Base-by-base conservation (phyloP, 2,888 invertebrate species). In the Acrobasis consociella region DNA sequence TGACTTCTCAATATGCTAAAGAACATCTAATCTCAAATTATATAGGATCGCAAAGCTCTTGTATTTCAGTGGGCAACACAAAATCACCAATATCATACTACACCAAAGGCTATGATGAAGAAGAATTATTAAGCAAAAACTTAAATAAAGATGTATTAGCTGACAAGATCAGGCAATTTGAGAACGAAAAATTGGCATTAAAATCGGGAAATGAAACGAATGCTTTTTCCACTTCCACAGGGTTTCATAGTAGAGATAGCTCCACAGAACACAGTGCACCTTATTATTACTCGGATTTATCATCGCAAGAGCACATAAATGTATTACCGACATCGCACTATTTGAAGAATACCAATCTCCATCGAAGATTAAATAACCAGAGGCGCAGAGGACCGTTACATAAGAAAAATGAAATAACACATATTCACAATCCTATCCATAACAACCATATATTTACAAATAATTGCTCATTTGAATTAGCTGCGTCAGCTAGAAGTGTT, bases 231-330 rank as follows among this genome's bases (percentile, higher is more conserved):
- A 81, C 83, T 22, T 83, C 87, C 22, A 92, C 92, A 22, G 93
- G 93, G 3, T 88, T 93, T 70, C 94, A 94, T 69, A 94, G 94
- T 72, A 92, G 94, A 64, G 94, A 94, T 74, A 94, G 94, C 74
- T 94, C 94, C 68, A 92, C 93, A 16, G 95, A 95, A 69, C 95
- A 95, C 67, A 94, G 95, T 62, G 97, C 96, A 42, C 97, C 97
- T 0, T 97, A 97, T 77, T 97, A 97, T 77, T 97, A 97, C 81
- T 97, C 97, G 0, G 97, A 97, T 82, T 91, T 95, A 59, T 95
- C 91, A 71, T 88, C 93, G 3, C 93, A 93, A 73, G 93, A 93
- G 68, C 91, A 93, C 69, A 89, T 93, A 64, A 92, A 93, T 71
- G 73, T 90, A 62, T 69, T 91, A 56, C 86, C 89, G 62, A 86